Base-by-base conservation (phyloP, 2,888 invertebrate genomes). In the Cabera pusaria region DNA sequence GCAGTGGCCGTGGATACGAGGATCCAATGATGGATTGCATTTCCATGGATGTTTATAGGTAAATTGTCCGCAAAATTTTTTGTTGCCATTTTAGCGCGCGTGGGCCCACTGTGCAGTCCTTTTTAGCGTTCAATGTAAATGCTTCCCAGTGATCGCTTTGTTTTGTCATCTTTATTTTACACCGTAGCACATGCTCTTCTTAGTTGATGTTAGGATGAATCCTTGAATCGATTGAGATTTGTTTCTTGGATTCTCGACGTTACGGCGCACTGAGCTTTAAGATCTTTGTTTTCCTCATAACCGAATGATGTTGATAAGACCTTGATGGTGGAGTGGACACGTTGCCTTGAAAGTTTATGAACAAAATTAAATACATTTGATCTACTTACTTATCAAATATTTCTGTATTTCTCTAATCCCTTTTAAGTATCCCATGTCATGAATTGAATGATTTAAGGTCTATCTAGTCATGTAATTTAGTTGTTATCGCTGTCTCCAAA, bases 21-120 rank as follows among this genome's bases (percentile, higher is more conserved):
- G 81, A 78, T 76, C 76, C 80, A 78, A 83, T 85, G 85, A 88
- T 88, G 87, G 88, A 87, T 86, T 87, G 86, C 85, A 85, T 78
- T 86, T 85, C 73, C 79, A 77, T 80, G 77, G 81, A 84, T 76
- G 76, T 84, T 46, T 48, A 77, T 87, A 88, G 88, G 88, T 88
- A 88, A 87, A 79, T 78, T 73, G 70, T 58, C 58, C 53, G 57
- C 59, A 62, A 67, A n/a, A 73, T 69, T 72, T 72, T 72, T 63
- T 70, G 58, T 59, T 64, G 64, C 49, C 56, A 56, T 65, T 65
- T 66, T 62, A 59, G 60, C 65, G 60, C 61, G 59, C 52, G 47
- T 51, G 58, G 61, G 57, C 52, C 56, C 55, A 58, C 56, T 60
- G 65, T 65, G 63, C 54, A 56, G 56, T 58, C 53, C 57, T 56